Evolutionary conservation across 2,113 vertebrate genomes (phyloP).

Genomic region (Carassius auratus): DNA sequence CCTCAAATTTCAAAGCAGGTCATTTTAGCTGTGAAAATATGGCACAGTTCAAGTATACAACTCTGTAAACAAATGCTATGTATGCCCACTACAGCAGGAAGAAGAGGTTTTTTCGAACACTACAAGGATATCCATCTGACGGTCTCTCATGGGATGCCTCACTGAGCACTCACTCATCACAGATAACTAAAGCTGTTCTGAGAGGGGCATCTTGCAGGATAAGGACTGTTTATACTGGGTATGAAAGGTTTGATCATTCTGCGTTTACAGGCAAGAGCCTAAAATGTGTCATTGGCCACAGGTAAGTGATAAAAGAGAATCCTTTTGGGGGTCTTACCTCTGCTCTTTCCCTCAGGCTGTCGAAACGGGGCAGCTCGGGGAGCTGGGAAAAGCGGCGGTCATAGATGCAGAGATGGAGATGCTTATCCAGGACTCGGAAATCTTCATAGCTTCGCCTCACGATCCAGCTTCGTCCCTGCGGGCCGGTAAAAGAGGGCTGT

Average conservation of each 20-base stretch:
- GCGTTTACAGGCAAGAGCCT: background rate
- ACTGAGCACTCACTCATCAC: background rate
- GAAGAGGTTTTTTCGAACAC: constrained; percentile 11
- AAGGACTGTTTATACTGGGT: background rate
- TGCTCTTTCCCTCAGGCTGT: constrained; percentile 87
- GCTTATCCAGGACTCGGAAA: constrained; percentile 95
- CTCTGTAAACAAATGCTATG: background rate
- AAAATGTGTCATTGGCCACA: background rate
- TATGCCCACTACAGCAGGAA: background rate
- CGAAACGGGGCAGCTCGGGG: constrained; percentile 90
- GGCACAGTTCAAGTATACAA: constrained; percentile 34
- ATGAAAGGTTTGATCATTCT: background rate
- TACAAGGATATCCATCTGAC: constrained; percentile 14
- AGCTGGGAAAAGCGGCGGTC: constrained; percentile 97
- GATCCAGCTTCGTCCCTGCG: constrained; percentile 93
- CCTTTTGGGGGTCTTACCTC: constrained; percentile 76
- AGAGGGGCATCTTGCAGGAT: background rate
- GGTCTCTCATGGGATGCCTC: background rate
- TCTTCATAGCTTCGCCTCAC: constrained; percentile 99
- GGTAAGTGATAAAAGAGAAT: background rate
- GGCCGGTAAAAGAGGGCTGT: background rate
- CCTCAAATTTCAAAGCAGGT: constrained; percentile 39
- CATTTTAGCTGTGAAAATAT: constrained; percentile 38
- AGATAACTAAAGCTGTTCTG: background rate
- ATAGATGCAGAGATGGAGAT: constrained; percentile 97